Base-by-base conservation (phyloP, 2,113 vertebrate genomes). In the Echinops telfairi region DNA sequence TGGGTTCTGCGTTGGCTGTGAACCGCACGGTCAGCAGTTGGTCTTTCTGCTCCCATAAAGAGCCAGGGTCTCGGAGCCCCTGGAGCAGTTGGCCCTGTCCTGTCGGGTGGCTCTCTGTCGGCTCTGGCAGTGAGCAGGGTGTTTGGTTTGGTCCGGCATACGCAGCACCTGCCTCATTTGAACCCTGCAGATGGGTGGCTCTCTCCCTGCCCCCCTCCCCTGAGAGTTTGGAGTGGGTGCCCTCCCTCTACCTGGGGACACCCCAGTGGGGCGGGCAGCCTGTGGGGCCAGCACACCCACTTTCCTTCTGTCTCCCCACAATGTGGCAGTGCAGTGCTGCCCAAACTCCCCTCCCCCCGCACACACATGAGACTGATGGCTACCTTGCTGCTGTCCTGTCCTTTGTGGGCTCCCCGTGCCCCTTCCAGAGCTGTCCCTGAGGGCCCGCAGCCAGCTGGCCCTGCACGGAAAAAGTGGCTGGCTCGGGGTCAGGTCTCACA, bases 261-360 rank as follows among this genome's bases (percentile, higher is more conserved):
- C 36, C 47, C 40, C 0, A 7, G 0, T 11, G 3, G 75, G 15
- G 40, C 71, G 36, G 23, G 75, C 68, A 31, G 27, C 0, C 0
- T 73, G 8, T 11, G 27, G 36, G 73, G 86, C 83, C 57, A 33
- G 1, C 31, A 33, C 1, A 68, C 4, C 43, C 64, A 25, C 2
- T 33, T 80, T 20, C 10, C 47, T 68, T 70, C 77, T 68, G 0
- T 81, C 47, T 43, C 73, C 33, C 47, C 33, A 60, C 64, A 36
- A 29, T 60, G 23, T 60, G 36, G 25, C 15, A n/a, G 31, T 40
- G 53, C 8, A 9, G 19, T 11, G 9, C 14, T 88, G 58, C 75
- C 68, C 10, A 20, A 23, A 3, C 57, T 29, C 57, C n/a, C 6
- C 23, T 20, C 27, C 7, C 3, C 43, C 15, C 14, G 6, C 3